Conservation (phyloP, 2,113 vertebrate genomes). For the Lasiurus borealis region DNA sequence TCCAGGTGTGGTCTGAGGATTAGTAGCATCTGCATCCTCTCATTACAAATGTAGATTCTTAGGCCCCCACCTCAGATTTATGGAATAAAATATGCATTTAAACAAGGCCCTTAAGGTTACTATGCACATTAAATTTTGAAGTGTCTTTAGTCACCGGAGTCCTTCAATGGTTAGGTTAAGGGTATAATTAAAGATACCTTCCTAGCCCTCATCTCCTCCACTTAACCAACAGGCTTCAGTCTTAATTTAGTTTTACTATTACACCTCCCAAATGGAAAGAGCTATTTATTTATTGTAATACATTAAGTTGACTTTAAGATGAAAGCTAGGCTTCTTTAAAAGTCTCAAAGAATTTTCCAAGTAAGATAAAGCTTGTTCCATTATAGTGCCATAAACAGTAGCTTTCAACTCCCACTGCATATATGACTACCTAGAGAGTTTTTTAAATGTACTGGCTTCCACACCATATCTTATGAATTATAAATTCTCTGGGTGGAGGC, state of each 20-base stretch:
- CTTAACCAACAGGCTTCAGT: neutral
- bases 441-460: neutral
- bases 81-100: neutral
- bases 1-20: neutral
- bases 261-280: slow-evolving; percentile 1
- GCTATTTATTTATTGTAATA: neutral
- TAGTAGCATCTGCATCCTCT: neutral
- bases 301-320: slow-evolving; percentile 36
- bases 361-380: neutral
- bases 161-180: neutral
- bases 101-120: neutral
- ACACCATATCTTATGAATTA: neutral
- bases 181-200: slow-evolving; percentile 10
- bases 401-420: neutral
- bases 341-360: neutral
- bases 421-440: neutral
- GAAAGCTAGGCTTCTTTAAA: neutral
- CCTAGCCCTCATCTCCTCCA: neutral
- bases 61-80: neutral
- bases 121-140: neutral
- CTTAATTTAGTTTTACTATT: slow-evolving; percentile 27
- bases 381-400: neutral
- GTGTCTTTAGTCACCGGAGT: neutral
- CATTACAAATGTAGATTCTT: neutral
- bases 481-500: neutral